Percentiles rank a stretch among this genome's conserved stretches.
These are phyloP conservation scores for Tetramorium alpestre DNA, from an alignment of 1,140 invertebrate genomes.

Conservation along the genomic window DNA sequence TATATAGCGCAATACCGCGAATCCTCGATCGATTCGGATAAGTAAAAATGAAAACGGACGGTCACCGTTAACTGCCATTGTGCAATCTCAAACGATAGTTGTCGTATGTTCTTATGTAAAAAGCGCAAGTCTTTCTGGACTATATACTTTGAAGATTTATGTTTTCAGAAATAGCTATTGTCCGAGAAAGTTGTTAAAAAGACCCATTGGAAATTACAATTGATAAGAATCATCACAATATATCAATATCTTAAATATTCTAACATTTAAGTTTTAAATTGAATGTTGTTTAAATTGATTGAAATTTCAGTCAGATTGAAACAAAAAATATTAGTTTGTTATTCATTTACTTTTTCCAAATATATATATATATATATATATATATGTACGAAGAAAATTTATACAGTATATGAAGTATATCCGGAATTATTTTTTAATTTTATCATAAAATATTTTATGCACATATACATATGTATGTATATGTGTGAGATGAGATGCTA, in stretches of 20 bases:
- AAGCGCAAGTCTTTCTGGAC: background rate
- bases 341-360: background rate
- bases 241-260: background rate
- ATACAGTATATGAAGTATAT: background rate
- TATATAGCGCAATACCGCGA: background rate
- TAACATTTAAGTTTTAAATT: background rate
- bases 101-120: background rate
- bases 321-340: background rate
- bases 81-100: background rate
- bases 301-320: background rate
- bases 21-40: conserved; percentile 9
- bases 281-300: background rate
- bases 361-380: background rate
- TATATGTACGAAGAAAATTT: background rate
- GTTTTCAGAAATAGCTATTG: background rate
- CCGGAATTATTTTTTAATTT: too few relatives aligned
- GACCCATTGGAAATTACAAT: background rate
- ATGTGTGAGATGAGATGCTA: background rate
- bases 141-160: background rate
- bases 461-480: background rate
- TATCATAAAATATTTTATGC: conserved; percentile 14
- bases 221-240: too few relatives aligned
- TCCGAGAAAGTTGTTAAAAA: background rate
- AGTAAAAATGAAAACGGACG: conserved; percentile 21
- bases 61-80: background rate